Evolutionary conservation across 2,888 invertebrate species (phyloP), one percentile per base, ranked within the genome.

Genomic region (Gari tellinella): DNA sequence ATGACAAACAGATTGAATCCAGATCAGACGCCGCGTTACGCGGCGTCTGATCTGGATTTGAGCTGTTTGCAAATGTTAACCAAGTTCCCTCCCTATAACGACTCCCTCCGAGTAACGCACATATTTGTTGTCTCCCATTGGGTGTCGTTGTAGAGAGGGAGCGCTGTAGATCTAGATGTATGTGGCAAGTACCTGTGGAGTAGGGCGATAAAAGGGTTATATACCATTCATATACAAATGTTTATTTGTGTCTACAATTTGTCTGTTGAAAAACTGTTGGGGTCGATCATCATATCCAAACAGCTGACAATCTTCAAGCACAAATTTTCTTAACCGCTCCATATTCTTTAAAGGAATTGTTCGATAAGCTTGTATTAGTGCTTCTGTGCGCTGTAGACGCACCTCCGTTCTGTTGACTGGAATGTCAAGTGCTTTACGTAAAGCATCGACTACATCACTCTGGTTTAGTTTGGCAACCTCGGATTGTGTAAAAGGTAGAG

Each of bases 221-320:
- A 58, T 58, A 19, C 58, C 58, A 8, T 45, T 45, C 58, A 58
- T 31, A 21, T 58, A 58, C 2, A 58, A 5, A 38, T 46, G 37
- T 15, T 31, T 14, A 46, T 19, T 63, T 12, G 61, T 14, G 5
- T 15, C 46, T 8, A 10, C 7, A 46, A 26, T 45, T 25, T 14
- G 45, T 17, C 81, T 65, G 19, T 69, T 46, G 60, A 82, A 82
- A 2, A 81, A 38, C 38, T 45, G 40, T 10, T 21, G n/a, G 0
- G 81, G 81, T 14, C 61, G 40, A 8, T 68, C 53, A 25, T 83
- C 81, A 62, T 88, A 88, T n/a, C 79, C 79, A 66, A 88, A 88
- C n/a, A 88, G 31, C 15, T 70, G 45, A 46, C 84, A 86, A 58
- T 88, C 87, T 37, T 73, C 68, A 2, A 38, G 31, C 17, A 84